Evolutionary conservation across 2,797 vertebrate species (phyloP), one percentile per base, ranked within the genome.

Genomic region (Periophthalmus magnuspinnatus): DNA sequence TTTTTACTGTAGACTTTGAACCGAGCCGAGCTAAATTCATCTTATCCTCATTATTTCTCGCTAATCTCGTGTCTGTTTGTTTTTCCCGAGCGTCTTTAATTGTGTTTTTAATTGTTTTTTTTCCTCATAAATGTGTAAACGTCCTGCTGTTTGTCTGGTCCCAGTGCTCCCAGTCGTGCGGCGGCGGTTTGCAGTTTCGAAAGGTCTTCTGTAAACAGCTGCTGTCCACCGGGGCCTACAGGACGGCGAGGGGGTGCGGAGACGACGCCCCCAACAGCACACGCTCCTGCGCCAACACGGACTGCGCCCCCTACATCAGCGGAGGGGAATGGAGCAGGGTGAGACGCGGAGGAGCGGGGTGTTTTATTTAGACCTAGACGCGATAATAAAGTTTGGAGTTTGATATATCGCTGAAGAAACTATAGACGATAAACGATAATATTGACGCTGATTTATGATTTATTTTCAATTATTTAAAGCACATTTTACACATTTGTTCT

Each of bases 271-370:
- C 94, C 0, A 72, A 90, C 0, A 63, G 85, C 0, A 94, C 79
- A 61, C 94, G 94, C 80, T 69, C 84, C 21, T 98, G 97, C 71
- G 93, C 92, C 65, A 92, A 87, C 70, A 85, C 76, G 0, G 95
- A 96, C 82, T 98, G 97, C 67, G 88, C 94, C 11, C 88, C 90
- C n/a, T 92, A 93, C 59, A 66, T 94, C 17, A 81, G 89, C 0
- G 81, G 90, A 59, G 95, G 94, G 79, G 93, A 94, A 21, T 98
- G 97, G 97, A 94, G 93, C 9, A 91, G 94, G 94, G 96, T 97
- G 80, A 91, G 91, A 5, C n/a, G 24, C n/a, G n/a, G 14, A 1
- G 28, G 56, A 1, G 2, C 7, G 34, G 6, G 3, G 2, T 5
- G n/a, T 22, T n/a, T n/a, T 7, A 10, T 38, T 38, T 38, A 38